Percentiles rank a stretch among this genome's conserved stretches.
phyloP scores from a whole-genome alignment of 1,140 invertebrate species.

The Sminthurinus signatus region DNA sequence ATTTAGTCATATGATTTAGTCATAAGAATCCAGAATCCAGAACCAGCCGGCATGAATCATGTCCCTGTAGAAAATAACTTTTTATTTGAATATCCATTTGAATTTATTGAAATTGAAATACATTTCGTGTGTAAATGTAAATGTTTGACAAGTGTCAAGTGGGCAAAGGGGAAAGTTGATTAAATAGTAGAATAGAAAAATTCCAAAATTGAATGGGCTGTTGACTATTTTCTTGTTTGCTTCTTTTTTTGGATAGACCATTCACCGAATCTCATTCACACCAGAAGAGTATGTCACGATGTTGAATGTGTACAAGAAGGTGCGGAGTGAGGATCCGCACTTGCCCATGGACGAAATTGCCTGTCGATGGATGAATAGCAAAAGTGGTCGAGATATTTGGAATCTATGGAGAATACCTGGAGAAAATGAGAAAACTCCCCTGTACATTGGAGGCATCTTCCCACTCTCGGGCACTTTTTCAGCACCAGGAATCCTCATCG shows the following conservation, averaged over 20 bases:
- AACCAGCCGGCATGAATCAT: no score
- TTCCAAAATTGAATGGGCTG: no score
- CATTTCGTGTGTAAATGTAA: no score
- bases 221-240: no score
- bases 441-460: slow-evolving; percentile 70
- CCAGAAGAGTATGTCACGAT: slow-evolving; percentile 52
- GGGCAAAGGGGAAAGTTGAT: no score
- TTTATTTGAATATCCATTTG: no score
- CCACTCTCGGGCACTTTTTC: slow-evolving; percentile 57
- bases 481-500: slow-evolving; percentile 56
- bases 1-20: no score
- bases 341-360: slow-evolving; percentile 48
- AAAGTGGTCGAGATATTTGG: slow-evolving; percentile 51
- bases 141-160: no score
- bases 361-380: slow-evolving; percentile 59
- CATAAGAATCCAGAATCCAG: no score
- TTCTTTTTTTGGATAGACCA: slow-evolving; percentile 46
- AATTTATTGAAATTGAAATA: no score
- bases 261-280: slow-evolving; percentile 54
- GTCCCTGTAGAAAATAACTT: no score
- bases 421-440: slow-evolving; percentile 49
- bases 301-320: slow-evolving; percentile 48
- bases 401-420: slow-evolving; percentile 52
- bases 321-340: not conserved
- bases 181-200: no score